These are phyloP conservation scores for Scomber scombrus DNA, from an alignment of 2,113 vertebrate genomes.

Conservation along the genomic window DNA sequence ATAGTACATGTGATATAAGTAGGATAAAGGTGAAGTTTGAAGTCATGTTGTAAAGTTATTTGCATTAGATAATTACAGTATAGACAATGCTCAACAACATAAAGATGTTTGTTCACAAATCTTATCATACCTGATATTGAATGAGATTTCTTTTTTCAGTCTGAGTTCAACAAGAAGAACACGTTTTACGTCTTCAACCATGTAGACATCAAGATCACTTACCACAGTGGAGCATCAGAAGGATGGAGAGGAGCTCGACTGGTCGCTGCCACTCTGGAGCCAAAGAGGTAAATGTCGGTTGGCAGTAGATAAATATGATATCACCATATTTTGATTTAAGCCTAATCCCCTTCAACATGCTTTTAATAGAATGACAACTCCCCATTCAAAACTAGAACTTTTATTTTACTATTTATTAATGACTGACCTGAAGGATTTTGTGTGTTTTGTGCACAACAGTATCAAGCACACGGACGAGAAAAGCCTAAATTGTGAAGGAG, in stretches of 20 bases:
- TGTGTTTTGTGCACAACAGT: conserved; percentile 79
- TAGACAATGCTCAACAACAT: background rate
- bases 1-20: background rate
- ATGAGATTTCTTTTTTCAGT: conserved; percentile 74
- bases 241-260: conserved; percentile 91
- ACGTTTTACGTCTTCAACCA: conserved; percentile 98
- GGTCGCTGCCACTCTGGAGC: conserved; percentile 95
- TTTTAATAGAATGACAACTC: background rate
- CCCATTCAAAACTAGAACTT: background rate
- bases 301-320: background rate
- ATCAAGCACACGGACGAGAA: conserved; percentile 88
- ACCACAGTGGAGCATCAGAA: conserved; percentile 89
- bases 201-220: conserved; percentile 94
- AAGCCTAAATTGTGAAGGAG: conserved; percentile 85
- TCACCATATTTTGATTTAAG: background rate
- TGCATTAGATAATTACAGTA: no score
- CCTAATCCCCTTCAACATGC: background rate
- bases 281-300: conserved; percentile 88
- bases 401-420: background rate
- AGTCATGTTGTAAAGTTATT: background rate
- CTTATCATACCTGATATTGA: background rate
- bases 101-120: background rate
- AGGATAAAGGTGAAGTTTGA: background rate
- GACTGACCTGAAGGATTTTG: conserved; percentile 16
- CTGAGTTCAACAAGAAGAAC: conserved; percentile 93